Evolutionary conservation across 2,888 invertebrate species (phyloP).

Genomic region (Scaptomyza parva): DNA sequence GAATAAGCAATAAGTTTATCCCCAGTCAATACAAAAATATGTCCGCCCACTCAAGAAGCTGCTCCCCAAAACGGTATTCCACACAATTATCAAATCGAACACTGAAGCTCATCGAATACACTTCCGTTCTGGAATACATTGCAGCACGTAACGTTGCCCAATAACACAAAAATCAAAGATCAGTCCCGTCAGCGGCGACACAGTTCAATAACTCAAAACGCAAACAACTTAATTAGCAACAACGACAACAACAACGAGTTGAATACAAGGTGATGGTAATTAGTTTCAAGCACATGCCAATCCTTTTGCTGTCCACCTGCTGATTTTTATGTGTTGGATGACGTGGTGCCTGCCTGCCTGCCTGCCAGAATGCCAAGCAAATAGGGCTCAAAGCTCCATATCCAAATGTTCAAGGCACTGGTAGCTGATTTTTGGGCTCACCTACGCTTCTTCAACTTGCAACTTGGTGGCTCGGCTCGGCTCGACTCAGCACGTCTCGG

Average conservation of each 20-base stretch:
- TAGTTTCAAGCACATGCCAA: constrained; percentile 79
- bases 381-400: constrained; percentile 3
- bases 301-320: constrained; percentile 79
- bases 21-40: no score
- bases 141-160: constrained; percentile 51
- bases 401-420: constrained; percentile 37
- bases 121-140: constrained; percentile 54
- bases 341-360: constrained; percentile 42
- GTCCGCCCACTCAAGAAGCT: not conserved
- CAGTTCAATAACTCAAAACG: constrained; percentile 77
- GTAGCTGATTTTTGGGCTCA: constrained; percentile 73
- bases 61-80: not conserved
- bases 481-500: constrained; percentile 15
- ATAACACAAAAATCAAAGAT: constrained; percentile 34
- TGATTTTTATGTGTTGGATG: constrained; percentile 77
- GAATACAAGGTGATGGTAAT: constrained; percentile 59
- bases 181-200: constrained; percentile 23
- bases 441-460: constrained; percentile 51
- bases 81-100: constrained; percentile 1
- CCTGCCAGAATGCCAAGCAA: constrained; percentile 21
- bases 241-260: constrained; percentile 37
- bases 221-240: constrained; percentile 77
- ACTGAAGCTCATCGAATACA: constrained; percentile 12
- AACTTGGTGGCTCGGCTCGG: not conserved
- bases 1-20: no score